Percentiles rank a stretch among this genome's conserved stretches.
Conservation (phyloP, 1,140 invertebrate genomes). For the Sycophaga agraensis region DNA sequence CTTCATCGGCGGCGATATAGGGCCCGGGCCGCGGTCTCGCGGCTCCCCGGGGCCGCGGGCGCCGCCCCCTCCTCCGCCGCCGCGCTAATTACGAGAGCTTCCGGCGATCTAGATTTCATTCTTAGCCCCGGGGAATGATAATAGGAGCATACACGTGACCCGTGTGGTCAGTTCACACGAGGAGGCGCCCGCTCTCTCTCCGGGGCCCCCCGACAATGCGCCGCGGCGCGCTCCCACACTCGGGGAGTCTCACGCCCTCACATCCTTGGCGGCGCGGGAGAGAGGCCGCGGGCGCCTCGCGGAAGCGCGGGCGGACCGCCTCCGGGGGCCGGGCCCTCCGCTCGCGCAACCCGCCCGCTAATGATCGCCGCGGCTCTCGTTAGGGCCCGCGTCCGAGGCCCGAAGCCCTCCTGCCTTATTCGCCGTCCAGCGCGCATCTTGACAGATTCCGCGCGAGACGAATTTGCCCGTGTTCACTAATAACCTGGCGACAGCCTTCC, state of each 20-base stretch:
- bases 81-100: constrained; percentile 59
- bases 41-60: too few relatives aligned
- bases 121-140: constrained; percentile 57
- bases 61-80: too few relatives aligned
- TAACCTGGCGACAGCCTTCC: too few relatives aligned
- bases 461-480: too few relatives aligned
- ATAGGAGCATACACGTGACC: constrained; percentile 57
- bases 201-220: constrained; percentile 49
- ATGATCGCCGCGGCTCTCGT: constrained; percentile 4
- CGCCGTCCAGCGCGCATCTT: too few relatives aligned
- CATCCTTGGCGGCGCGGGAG: constrained; percentile 49
- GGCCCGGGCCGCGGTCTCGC: not conserved
- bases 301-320: not conserved
- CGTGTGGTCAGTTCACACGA: constrained; percentile 61
- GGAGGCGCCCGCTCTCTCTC: too few relatives aligned
- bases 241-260: constrained; percentile 58
- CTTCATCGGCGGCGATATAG: constrained; percentile 11
- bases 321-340: too few relatives aligned
- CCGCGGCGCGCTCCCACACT: constrained; percentile 58
- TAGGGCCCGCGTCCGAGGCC: constrained; percentile 1
- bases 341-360: too few relatives aligned
- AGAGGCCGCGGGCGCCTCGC: constrained; percentile 4
- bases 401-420: too few relatives aligned
- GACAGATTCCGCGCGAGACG: too few relatives aligned
- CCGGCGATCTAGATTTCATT: constrained; percentile 61